Evolutionary conservation across 1,140 invertebrate genomes (phyloP), one percentile per base, ranked within the genome.

Genomic region (Papilio dardanus): DNA sequence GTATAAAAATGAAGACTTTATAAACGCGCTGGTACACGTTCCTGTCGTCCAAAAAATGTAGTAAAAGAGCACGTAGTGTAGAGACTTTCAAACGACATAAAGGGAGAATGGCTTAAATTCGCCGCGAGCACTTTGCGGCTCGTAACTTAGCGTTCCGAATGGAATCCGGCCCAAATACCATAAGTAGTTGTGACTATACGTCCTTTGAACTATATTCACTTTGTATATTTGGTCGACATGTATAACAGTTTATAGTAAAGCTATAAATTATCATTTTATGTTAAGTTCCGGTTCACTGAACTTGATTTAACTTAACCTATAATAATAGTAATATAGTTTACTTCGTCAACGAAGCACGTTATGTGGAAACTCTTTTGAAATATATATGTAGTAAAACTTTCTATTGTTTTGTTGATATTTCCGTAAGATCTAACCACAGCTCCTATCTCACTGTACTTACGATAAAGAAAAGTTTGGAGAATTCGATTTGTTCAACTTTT

Each of bases 1-100:
- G 16, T 6, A 12, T 12, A 58, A 58, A 21, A 3, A 28, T 21
- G 3, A 10, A 6, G 2, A 21, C 21, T 24, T 3, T 3, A 24
- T 28, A 28, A 28, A 28, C 30, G 14, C 54, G 3, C 10, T 16
- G 54, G 8, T 62, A 12, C 50, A 58, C 21, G n/a, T 16, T 24
- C 6, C 21, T 14, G 21, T 58, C 7, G 3, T 24, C 21, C 21
- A 3, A 62, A 28, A 62, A 62, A 30, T 30, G 12, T 62, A 62
- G 54, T 30, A 62, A 28, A 62, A 28, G 54, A 10, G 30, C 54
- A 24, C 30, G 21, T 16, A 62, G 54, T 12, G 24, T 28, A 62
- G 24, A 24, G 54, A 62, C 24, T 62, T 62, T 62, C 12, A 62
- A 62, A 62, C 24, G 54, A 62, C 12, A 62, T 62, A 62, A 62